Evolutionary conservation across 2,113 vertebrate species (phyloP).

Genomic region (chimpanzee (Pan troglodytes)): NHGRI_mPanTro3-v2.1_pri NC_072401.2:57137001-57137500

Average conservation of each 20-base stretch:
- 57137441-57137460: conserved; percentile 24
- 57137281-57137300: background rate
- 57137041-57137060: background rate
- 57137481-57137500: conserved; percentile 71
- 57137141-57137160: background rate
- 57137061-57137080: conserved; percentile 1
- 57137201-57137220: background rate
- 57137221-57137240: background rate
- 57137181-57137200: background rate
- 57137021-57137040: background rate
- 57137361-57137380: conserved; percentile 34
- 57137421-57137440: background rate
- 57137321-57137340: background rate
- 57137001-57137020: background rate
- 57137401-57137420: conserved; percentile 37
- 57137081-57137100: conserved; percentile 19
- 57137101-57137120: background rate
- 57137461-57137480: conserved; percentile 45
- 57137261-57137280: background rate
- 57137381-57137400: background rate
- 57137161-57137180: background rate
- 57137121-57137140: background rate
- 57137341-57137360: background rate
- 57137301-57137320: background rate
- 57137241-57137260: background rate